Conservation (phyloP, 1,140 invertebrate species). For the Marisa cornuarietis region DNA sequence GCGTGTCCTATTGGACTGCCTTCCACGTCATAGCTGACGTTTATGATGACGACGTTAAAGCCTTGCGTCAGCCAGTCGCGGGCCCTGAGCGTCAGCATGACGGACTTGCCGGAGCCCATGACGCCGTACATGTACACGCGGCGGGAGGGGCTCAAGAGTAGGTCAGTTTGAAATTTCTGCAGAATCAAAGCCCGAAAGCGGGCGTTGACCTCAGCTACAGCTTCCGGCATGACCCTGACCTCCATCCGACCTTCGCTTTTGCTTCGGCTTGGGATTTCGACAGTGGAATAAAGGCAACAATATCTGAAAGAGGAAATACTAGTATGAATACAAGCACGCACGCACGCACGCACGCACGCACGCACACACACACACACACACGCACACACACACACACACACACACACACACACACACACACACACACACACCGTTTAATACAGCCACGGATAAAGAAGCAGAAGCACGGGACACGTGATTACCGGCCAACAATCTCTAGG, state of each 20-base stretch:
- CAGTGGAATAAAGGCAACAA: conserved; percentile 9
- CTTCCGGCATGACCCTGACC: conserved; percentile 16
- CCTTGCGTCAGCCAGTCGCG: conserved; percentile 5
- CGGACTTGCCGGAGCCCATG: conserved; percentile 14
- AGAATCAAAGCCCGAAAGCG: conserved; percentile 11
- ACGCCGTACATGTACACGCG: conserved; percentile 9
- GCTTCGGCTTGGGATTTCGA: conserved; percentile 5
- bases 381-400: not conserved
- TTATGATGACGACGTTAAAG: conserved; percentile 11
- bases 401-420: not conserved
- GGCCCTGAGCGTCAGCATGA: conserved; percentile 5
- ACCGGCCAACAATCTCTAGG: too few species aligned
- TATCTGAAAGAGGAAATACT: not conserved
- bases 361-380: not conserved
- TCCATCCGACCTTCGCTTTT: not conserved
- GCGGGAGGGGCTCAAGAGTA: not conserved
- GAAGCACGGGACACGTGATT: too few species aligned
- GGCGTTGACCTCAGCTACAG: conserved; percentile 3
- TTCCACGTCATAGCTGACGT: conserved; percentile 12
- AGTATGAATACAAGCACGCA: not conserved
- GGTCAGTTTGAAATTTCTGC: not conserved
- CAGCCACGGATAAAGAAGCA: too few species aligned
- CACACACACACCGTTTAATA: not conserved
- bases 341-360: not conserved
- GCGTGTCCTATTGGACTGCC: conserved; percentile 6